Base-by-base conservation (phyloP, 2,113 vertebrate species). In the Marmota flaviventris region DNA sequence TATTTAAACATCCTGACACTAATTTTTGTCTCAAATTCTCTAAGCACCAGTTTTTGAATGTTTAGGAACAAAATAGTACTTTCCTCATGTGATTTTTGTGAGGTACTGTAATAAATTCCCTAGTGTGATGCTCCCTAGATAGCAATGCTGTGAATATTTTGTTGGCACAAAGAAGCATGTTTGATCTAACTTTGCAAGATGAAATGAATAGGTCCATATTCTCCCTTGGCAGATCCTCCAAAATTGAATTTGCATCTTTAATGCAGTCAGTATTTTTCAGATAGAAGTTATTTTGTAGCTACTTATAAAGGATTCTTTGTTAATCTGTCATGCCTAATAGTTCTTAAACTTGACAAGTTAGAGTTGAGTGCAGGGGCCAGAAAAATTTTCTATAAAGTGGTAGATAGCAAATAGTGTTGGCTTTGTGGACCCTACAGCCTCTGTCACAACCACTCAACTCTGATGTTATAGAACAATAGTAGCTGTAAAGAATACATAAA, bases 1-100 rank as follows among this genome's bases (percentile, higher is more conserved):
- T 92, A 70, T 63, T 89, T 53, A 76, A 45, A 85, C 48, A 70
- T 81, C 67, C 65, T 92, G 73, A 91, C 13, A 85, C 61, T 94
- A 85, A 53, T 63, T 76, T 89, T 81, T 92, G 16, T n/a, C 89
- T 90, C 72, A 85, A 45, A 81, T 76, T 45, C 24, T 75, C 12
- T 70, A 34, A 65, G 32, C 39, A 39, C 75, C 81, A 76, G 82
- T 37, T 53, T 67, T 85, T 76, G 4, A 69, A 78, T 89, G 39
- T 70, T 93, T 81, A 63, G 13, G 73, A 70, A 69, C 88, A 61
- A 84, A 58, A 82, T 6, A 53, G 13, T 42, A 13, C 22, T 76
- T 27, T 56, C 7, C 24, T 75, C 24, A 1, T 63, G 17, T 70
- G 73, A 45, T 22, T 61, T 42, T n/a, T 92, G 27, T 61, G 22